Base-by-base conservation (phyloP, 2,888 invertebrate genomes). In the Drosophila neotestacea region DNA sequence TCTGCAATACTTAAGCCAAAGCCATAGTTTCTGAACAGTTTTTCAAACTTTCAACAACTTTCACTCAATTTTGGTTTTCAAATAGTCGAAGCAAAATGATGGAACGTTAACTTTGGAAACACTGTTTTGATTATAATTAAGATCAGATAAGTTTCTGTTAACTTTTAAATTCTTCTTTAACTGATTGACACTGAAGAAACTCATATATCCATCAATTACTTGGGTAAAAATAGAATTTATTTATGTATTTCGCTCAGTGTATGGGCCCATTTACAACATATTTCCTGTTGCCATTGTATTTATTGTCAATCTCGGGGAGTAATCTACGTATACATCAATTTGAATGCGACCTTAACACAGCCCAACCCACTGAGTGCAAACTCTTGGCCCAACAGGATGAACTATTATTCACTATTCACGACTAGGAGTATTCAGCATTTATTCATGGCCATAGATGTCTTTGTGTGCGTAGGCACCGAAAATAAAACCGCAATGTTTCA, bases 401-500 rank as follows among this genome's bases (percentile, higher is more conserved):
- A 38, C 60, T 39, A 47, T 48, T 64, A 62, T 54, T 51, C 54
- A 47, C 50, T 44, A 59, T 55, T 41, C 65, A 73, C 50, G 46
- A 54, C 39, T 38, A 44, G 32, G 34, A 32, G 32, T 47, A 41
- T 63, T 48, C 59, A 48, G 58, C 47, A 16, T 39, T 41, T 34
- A 51, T 50, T 46, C 56, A 58, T 36, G 16, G 42, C 32, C 42
- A 44, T 34, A 52, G 66, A 41, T 41, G 50, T 46, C 44, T 28
- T 42, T 54, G 67, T 75, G 58, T 86, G 85, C 77, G 86, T 86
- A 54, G 69, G 42, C 41, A 58, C 7, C 42, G 50, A 79, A 70
- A 65, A 69, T 69, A 73, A 66, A 79, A 80, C 80, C 85, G 63
- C 89, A 90, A 77, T 84, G 75, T 77, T 84, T 80, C 79, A 79